Conservation (phyloP, 2,113 vertebrate genomes). For the Pitta sordida region DNA sequence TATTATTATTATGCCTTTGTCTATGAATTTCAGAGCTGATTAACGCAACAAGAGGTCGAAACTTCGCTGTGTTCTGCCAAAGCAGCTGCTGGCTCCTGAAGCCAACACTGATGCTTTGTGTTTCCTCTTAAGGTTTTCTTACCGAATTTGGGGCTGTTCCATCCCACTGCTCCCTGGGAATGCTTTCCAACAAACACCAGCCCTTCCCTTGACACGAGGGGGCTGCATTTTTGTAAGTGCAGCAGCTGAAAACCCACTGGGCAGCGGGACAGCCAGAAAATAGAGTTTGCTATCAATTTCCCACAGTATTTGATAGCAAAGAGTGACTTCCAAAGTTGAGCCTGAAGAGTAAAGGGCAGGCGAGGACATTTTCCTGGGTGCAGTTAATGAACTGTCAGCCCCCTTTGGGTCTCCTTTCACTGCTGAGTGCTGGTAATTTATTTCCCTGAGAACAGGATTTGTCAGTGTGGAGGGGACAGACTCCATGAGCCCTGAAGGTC, state of each 20-base stretch:
- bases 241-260: not conserved
- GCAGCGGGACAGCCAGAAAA: not conserved
- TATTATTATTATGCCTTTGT: not conserved
- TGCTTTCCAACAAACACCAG: not conserved
- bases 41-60: not conserved
- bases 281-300: not conserved
- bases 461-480: not conserved
- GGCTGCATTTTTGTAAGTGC: not conserved
- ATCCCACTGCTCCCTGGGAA: not conserved
- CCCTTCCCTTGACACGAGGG: accelerated
- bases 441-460: not conserved
- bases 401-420: not conserved
- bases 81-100: not conserved
- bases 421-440: not conserved
- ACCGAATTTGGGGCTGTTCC: not conserved
- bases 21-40: not conserved
- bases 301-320: not conserved
- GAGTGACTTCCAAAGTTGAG: not conserved
- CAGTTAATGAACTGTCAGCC: not conserved
- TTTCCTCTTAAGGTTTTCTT: not conserved
- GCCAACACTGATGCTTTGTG: not conserved
- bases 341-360: not conserved
- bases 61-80: not conserved
- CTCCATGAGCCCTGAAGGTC: not conserved
- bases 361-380: not conserved